A percentile compares a stretch with the other conserved stretches of the same genome.
Evolutionary conservation across 2,888 invertebrate species (phyloP).

Genomic region (Morpho deidamia): DNA sequence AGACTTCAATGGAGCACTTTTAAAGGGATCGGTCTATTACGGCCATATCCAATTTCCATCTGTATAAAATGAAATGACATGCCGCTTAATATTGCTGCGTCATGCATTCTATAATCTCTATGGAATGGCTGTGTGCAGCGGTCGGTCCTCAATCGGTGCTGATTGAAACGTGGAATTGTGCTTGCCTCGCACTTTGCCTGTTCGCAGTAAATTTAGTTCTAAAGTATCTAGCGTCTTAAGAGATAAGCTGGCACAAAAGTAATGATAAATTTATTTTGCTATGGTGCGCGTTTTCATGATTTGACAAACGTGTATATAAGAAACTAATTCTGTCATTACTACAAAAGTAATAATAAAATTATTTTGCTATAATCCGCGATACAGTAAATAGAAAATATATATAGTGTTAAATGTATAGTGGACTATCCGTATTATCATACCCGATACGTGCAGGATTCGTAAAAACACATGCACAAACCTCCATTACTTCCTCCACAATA

Average conservation of each 20-base stretch:
- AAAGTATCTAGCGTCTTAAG: conserved; percentile 8
- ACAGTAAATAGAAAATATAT: too few relatives aligned
- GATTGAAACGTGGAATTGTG: conserved; percentile 63
- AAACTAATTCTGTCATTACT: too few relatives aligned
- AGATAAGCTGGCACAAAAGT: background rate
- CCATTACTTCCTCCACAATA: too few relatives aligned
- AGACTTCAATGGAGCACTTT: conserved; percentile 16
- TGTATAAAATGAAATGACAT: conserved; percentile 47
- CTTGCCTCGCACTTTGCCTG: conserved; percentile 50
- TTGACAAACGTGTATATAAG: too few relatives aligned
- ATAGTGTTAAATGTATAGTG: too few relatives aligned
- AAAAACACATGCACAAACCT: too few relatives aligned
- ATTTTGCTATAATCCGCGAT: too few relatives aligned
- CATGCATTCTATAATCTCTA: conserved; percentile 57
- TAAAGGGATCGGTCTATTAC: conserved; percentile 36
- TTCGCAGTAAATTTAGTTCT: conserved; percentile 25
- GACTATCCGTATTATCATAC: too few relatives aligned
- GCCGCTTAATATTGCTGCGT: conserved; percentile 57
- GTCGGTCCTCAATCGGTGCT: conserved; percentile 55
- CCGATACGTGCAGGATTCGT: too few relatives aligned
- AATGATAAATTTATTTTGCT: background rate
- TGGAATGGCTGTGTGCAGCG: conserved; percentile 30
- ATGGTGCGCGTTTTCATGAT: too few relatives aligned
- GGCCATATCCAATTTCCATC: conserved; percentile 58
- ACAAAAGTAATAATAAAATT: too few relatives aligned